phyloP scores from a whole-genome alignment of 2,888 invertebrate species.

The Bruchidius siliquastri region DNA sequence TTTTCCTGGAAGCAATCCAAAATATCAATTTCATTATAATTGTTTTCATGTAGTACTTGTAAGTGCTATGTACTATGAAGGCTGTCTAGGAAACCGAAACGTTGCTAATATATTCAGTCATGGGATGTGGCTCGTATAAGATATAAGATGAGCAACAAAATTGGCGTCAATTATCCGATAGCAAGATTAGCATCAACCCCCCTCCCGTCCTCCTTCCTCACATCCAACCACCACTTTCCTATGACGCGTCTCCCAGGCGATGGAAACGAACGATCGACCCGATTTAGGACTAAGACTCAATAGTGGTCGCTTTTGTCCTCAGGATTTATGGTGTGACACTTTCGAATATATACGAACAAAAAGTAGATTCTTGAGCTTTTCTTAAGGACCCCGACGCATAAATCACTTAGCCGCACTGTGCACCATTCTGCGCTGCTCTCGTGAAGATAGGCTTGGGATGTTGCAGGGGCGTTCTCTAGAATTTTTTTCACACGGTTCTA shows the following conservation, averaged over 20 bases:
- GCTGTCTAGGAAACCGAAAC: too few species aligned
- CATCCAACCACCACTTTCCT: conserved; percentile 11
- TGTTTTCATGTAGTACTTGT: too few species aligned
- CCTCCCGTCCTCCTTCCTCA: not conserved
- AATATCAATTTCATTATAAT: too few species aligned
- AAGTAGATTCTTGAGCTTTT: conserved; percentile 48
- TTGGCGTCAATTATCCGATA: too few species aligned
- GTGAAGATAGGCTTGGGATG: conserved; percentile 24
- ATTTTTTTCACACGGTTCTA: conserved; percentile 22
- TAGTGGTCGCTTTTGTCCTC: conserved; percentile 38
- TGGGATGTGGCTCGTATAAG: too few species aligned
- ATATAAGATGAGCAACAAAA: too few species aligned
- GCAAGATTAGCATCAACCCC: not conserved
- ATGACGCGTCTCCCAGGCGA: not conserved
- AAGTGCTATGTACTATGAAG: too few species aligned
- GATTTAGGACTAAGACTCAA: conserved; percentile 30
- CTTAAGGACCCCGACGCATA: conserved; percentile 47
- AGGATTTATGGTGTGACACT: conserved; percentile 49
- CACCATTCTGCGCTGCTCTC: conserved; percentile 15
- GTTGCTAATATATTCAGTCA: too few species aligned
- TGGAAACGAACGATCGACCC: conserved; percentile 11
- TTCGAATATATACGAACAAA: conserved; percentile 45
- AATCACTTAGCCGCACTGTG: conserved; percentile 39
- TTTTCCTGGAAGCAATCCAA: too few species aligned
- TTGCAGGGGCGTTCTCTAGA: conserved; percentile 5